Base-by-base conservation (phyloP, 1,140 invertebrate species). In the Hyposmocoma kahamanoa region DNA sequence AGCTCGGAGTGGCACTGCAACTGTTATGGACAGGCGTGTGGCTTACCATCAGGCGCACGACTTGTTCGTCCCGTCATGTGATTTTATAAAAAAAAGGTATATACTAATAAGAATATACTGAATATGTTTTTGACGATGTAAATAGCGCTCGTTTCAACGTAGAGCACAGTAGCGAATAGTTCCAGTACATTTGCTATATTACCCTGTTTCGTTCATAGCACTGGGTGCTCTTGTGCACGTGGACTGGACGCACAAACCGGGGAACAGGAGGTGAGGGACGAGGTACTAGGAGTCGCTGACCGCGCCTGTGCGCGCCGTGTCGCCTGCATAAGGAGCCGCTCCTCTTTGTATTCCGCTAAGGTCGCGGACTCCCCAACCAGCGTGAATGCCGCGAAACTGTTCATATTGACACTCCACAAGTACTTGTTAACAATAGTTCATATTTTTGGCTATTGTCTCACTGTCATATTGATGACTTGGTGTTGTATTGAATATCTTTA, bases 251-350 rank as follows among this genome's bases (percentile, higher is more conserved):
- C 45, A 56, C 47, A 38, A 20, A 50, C 30, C 30, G 39, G 22
- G 55, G 38, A 15, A 38, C 21, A 44, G 46, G 39, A 34, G 15
- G 53, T 41, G 47, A 46, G 48, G 56, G 42, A 52, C 45, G 42
- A 47, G 48, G 43, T 39, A 43, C 51, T 49, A 45, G 68, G 66
- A 70, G 78, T 78, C 80, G 76, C 50, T 80, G 77, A 82, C 80
- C 80, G 75, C 58, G 52, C 59, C 49, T 47, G n/a, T n/a, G n/a
- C n/a, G n/a, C n/a, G n/a, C n/a, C n/a, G 61, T 59, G 67, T 67
- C 65, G 72, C 51, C 74, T 77, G 75, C 75, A 74, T 80, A 79
- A 75, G 75, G 67, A 75, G 64, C 61, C 62, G 56, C 49, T 48
- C 42, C 59, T 53, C 62, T 80, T 80, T 77, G 66, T 83, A 80